Base-by-base conservation (phyloP, 1,140 invertebrate genomes). In the Scylla paramamosain region DNA sequence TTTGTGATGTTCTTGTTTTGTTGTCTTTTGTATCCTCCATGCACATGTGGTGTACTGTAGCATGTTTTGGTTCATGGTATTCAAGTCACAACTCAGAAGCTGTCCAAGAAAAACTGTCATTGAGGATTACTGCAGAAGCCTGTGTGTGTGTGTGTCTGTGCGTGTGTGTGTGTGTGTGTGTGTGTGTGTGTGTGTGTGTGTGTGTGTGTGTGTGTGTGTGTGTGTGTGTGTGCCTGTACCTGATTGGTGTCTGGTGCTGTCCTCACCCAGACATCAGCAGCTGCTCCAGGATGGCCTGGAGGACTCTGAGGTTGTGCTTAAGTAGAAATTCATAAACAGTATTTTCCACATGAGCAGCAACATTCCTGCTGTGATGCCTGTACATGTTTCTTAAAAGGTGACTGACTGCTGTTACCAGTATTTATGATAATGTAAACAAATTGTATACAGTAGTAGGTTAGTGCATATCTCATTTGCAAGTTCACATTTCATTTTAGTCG, bases 1-100 rank as follows among this genome's bases (percentile, higher is more conserved):
- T 77, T 77, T 77, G n/a, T 77, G 67, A 77, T 77, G n/a, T n/a
- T 77, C 67, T 77, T 77, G 67, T 77, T 77, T 77, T 77, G 67
- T 77, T 77, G 25, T 77, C 25, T n/a, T 77, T n/a, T 77, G 67
- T 77, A 7, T 77, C n/a, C 20, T 77, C 67, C 52, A 14, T 59
- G 52, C 67, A 77, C 67, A 77, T 77, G 67, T 77, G 67, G 67
- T n/a, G 67, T 77, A 77, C 67, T 77, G 67, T n/a, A 77, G 67
- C 0, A 25, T 77, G 20, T 77, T 77, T 77, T 77, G 12, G n/a
- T 77, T 77, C 6, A n/a, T n/a, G 67, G n/a, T 77, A 77, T 77
- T 77, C 6, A n/a, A n/a, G 67, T 77, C 8, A 77, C 67, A 77
- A 77, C 67, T 77, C 67, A 77, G 67, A 77, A 77, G 67, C 67